phyloP scores from a whole-genome alignment of 2,888 invertebrate genomes.

The Tetropium fuscum region DNA sequence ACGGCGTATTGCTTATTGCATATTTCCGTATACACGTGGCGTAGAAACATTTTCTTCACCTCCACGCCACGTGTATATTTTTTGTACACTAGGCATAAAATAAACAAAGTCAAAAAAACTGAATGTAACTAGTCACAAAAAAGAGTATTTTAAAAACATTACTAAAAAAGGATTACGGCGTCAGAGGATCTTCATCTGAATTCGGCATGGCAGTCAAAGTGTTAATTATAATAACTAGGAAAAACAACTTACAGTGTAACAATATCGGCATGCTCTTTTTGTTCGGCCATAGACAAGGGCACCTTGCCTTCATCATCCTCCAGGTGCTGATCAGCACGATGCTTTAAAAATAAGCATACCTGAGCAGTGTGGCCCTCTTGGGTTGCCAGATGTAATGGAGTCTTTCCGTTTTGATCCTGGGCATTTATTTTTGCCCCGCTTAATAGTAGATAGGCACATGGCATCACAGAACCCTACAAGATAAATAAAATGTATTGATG shows the following conservation, averaged over 20 bases:
- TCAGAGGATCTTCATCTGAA: too few relatives aligned
- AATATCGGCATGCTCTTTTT: slow-evolving; percentile 93
- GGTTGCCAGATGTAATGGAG: slow-evolving; percentile 94
- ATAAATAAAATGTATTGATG: slow-evolving; percentile 11
- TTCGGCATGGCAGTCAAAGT: too few relatives aligned
- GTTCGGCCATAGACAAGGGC: slow-evolving; percentile 89
- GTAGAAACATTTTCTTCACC: too few relatives aligned
- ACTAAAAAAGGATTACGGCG: too few relatives aligned
- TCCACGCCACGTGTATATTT: too few relatives aligned
- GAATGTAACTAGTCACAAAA: too few relatives aligned
- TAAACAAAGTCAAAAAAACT: too few relatives aligned
- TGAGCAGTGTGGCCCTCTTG: slow-evolving; percentile 90
- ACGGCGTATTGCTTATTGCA: too few relatives aligned
- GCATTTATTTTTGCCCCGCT: slow-evolving; percentile 93
- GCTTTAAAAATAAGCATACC: slow-evolving; percentile 90
- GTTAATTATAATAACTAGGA: too few relatives aligned
- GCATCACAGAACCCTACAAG: slow-evolving; percentile 92
- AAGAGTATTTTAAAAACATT: slow-evolving; percentile 2
- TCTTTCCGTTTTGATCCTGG: slow-evolving; percentile 85
- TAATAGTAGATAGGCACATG: slow-evolving; percentile 92
- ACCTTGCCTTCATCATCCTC: slow-evolving; percentile 82
- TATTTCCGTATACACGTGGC: too few relatives aligned
- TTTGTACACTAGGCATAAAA: too few relatives aligned
- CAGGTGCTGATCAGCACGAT: slow-evolving; percentile 89
- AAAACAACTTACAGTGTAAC: slow-evolving; percentile 95